These are phyloP conservation scores for Ophion costatus DNA, from an alignment of 2,888 invertebrate genomes.

Conservation along the genomic window DNA sequence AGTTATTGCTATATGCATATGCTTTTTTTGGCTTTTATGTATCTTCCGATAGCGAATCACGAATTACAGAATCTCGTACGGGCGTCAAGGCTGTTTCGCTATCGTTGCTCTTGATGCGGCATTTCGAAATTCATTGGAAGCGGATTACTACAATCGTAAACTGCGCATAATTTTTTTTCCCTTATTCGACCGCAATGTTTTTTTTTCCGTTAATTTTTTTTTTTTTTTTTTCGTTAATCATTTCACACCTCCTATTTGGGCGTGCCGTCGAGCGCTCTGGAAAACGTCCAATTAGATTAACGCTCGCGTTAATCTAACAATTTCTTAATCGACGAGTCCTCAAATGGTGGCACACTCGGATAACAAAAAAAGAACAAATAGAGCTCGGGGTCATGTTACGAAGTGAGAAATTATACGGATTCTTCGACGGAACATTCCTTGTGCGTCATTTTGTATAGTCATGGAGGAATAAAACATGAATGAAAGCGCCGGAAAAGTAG, in stretches of 20 bases:
- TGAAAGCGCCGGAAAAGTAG: neutral
- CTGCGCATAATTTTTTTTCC: constrained; percentile 44
- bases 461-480: neutral
- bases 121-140: constrained; percentile 49
- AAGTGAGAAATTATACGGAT: constrained; percentile 9
- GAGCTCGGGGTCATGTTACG: constrained; percentile 13
- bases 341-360: constrained; percentile 30
- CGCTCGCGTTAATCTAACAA: constrained; percentile 28
- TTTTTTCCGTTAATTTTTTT: too few relatives aligned
- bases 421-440: neutral
- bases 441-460: neutral
- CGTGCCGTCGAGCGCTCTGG: constrained; percentile 21
- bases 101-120: constrained; percentile 42
- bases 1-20: neutral
- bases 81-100: constrained; percentile 46
- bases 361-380: constrained; percentile 7
- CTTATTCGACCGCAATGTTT: neutral
- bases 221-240: neutral
- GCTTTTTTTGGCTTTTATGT: constrained; percentile 1
- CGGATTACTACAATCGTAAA: constrained; percentile 27
- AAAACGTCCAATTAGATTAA: neutral
- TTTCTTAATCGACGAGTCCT: constrained; percentile 45
- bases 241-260: constrained; percentile 5
- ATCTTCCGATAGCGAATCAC: constrained; percentile 44
- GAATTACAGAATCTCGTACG: constrained; percentile 37